A percentile compares a stretch with the other conserved stretches of the same genome.
These are phyloP conservation scores for Drosophila rubida DNA, from an alignment of 2,888 invertebrate species.

Conservation along the genomic window DNA sequence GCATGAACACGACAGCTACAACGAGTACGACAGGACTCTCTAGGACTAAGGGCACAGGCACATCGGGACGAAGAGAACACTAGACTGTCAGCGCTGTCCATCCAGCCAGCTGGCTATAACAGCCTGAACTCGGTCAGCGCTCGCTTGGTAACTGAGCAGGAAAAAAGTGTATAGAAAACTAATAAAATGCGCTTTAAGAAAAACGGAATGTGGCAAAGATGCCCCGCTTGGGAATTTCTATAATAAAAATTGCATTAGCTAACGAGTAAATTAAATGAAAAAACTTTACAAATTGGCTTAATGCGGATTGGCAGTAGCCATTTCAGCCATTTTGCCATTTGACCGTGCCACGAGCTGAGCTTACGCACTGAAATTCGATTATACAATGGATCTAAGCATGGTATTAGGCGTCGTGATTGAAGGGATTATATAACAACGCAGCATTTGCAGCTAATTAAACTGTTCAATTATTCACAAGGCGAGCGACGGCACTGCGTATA, in stretches of 20 bases:
- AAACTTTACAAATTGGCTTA: constrained; percentile 59
- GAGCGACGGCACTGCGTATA: constrained; percentile 24
- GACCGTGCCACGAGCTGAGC: neutral
- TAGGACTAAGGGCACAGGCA: neutral
- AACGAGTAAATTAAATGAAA: constrained; percentile 64
- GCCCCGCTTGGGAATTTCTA: constrained; percentile 33
- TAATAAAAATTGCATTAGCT: constrained; percentile 65
- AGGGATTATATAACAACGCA: neutral
- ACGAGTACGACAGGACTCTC: neutral
- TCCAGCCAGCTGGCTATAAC: neutral
- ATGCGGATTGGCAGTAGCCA: constrained; percentile 27
- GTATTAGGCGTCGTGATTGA: constrained; percentile 15
- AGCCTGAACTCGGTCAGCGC: neutral
- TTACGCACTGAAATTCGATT: constrained; percentile 10
- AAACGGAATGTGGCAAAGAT: constrained; percentile 7
- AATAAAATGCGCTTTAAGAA: constrained; percentile 43
- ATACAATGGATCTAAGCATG: constrained; percentile 1
- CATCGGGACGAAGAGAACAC: neutral
- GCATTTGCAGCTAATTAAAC: neutral
- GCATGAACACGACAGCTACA: constrained; percentile 20
- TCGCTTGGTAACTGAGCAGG: neutral
- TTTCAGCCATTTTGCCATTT: neutral
- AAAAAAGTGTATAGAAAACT: constrained; percentile 16
- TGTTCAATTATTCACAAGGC: neutral
- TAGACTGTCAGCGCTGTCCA: neutral